A percentile compares a stretch with the other conserved stretches of the same genome.
These are phyloP conservation scores for Cossypha niveicapilla DNA, from an alignment of 2,797 vertebrate species.

Conservation along the genomic window DNA sequence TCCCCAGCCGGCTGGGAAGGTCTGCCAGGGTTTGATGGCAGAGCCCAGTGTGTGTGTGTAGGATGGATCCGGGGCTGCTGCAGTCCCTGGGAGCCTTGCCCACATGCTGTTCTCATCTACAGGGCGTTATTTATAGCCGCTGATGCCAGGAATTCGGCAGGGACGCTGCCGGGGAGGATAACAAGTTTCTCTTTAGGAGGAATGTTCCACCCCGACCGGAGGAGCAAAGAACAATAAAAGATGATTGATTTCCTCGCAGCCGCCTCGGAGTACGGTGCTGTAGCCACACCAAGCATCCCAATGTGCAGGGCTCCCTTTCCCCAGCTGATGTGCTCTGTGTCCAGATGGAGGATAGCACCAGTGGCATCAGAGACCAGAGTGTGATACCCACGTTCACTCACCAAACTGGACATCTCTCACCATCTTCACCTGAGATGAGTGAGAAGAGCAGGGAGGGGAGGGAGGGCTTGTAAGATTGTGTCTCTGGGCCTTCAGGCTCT, in stretches of 20 bases:
- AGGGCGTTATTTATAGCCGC: slow-evolving; percentile 38
- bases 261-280: accelerated
- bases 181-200: slow-evolving; percentile 65
- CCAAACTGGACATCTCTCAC: background rate
- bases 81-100: slow-evolving; percentile 39
- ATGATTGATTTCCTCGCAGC: slow-evolving; percentile 38
- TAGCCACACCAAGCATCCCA: background rate
- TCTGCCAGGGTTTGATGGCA: background rate
- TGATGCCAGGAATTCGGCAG: slow-evolving; percentile 40
- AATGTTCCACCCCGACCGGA: slow-evolving; percentile 37
- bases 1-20: background rate
- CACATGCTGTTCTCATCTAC: slow-evolving; percentile 39
- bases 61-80: background rate
- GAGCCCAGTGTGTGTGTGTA: accelerated
- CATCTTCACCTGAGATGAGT: background rate
- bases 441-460: background rate
- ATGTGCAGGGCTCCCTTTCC: background rate
- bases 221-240: slow-evolving; percentile 43
- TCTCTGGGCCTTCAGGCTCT: slow-evolving; percentile 43
- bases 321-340: background rate
- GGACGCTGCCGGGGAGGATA: background rate
- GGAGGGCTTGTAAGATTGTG: background rate
- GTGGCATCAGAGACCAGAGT: accelerated
- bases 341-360: background rate
- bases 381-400: accelerated